Conservation (phyloP, 2,888 invertebrate species). For the Chrysomela aeneicollis region DNA sequence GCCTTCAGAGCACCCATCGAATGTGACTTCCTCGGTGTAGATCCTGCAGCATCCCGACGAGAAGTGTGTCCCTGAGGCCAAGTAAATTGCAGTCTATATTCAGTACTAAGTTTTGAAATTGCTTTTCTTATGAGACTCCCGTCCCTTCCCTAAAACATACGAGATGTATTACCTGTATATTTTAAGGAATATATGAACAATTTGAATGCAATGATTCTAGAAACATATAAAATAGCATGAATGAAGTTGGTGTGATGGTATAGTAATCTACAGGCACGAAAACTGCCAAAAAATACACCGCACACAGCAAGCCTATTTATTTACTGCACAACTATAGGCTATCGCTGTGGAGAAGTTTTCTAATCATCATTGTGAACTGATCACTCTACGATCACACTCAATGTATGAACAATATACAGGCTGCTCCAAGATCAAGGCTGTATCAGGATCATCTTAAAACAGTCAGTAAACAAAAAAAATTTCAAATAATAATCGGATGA, state of each 20-base stretch:
- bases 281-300: no score
- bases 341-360: no score
- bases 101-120: conserved; percentile 80
- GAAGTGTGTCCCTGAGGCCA: conserved; percentile 73
- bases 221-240: conserved; percentile 9
- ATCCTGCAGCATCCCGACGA: conserved; percentile 61
- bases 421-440: conserved; percentile 3
- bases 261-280: background rate
- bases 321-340: no score
- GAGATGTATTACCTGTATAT: conserved; percentile 45
- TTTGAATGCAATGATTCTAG: conserved; percentile 32
- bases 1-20: conserved; percentile 85
- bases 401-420: background rate
- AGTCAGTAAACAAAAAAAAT: no score
- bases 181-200: conserved; percentile 30
- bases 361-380: no score
- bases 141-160: conserved; percentile 54
- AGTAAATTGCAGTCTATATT: conserved; percentile 89
- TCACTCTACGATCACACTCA: background rate
- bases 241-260: conserved; percentile 9
- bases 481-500: no score
- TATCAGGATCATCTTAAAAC: no score
- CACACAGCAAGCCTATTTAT: no score
- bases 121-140: conserved; percentile 76
- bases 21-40: conserved; percentile 82